Conservation (phyloP, 2,797 vertebrate species). For the Eulemur coronatus region DNA sequence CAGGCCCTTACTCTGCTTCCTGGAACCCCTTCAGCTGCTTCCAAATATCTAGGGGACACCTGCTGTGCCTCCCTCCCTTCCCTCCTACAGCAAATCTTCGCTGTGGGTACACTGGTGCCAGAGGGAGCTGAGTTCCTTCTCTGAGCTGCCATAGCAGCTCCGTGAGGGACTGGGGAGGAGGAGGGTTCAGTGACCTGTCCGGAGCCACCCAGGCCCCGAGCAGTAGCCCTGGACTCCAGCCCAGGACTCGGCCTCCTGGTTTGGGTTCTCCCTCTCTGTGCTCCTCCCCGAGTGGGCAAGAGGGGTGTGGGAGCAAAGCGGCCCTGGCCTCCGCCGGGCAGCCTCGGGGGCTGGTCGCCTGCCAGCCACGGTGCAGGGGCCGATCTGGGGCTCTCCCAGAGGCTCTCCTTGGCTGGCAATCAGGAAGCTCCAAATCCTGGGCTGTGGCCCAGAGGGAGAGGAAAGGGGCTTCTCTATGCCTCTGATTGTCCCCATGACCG, state of each 20-base stretch:
- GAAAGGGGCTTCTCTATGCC: constrained; percentile 72
- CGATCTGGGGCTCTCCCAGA: constrained; percentile 64
- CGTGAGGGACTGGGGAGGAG: background rate
- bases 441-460: constrained; percentile 52
- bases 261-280: background rate
- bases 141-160: background rate
- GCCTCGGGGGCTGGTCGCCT: constrained; percentile 1
- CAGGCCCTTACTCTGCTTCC: background rate
- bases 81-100: background rate
- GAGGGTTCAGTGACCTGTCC: background rate
- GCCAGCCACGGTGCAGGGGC: constrained; percentile 50
- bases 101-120: background rate
- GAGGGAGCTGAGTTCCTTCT: background rate
- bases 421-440: constrained; percentile 71
- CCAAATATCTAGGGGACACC: background rate
- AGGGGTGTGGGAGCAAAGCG: background rate
- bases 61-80: background rate
- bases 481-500: constrained; percentile 67
- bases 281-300: background rate
- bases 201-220: background rate
- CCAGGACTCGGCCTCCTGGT: background rate
- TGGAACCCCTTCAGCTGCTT: background rate
- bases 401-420: constrained; percentile 43
- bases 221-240: background rate
- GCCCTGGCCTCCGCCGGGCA: background rate